Base-by-base conservation (phyloP, 2,113 vertebrate genomes). In the Gorsachius goisagi region DNA sequence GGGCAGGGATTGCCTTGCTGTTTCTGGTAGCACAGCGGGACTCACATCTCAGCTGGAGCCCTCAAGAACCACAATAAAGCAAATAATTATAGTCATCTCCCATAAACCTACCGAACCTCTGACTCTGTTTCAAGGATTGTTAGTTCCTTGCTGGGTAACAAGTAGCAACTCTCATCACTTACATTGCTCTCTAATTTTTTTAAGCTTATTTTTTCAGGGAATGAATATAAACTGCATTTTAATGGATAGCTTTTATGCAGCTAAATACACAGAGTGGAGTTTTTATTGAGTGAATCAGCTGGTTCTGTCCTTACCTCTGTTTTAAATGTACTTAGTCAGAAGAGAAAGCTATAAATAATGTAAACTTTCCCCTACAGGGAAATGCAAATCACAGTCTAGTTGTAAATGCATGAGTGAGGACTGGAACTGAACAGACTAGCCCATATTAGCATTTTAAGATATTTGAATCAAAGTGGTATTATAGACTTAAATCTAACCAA, bases 301-400 rank as follows among this genome's bases (percentile, higher is more conserved):
- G 73, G 74, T 93, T 67, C 74, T 88, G 9, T 32, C 44, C 21
- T 67, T 45, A 53, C 18, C 11, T 94, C 58, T 77, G 39, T 62
- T 80, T 67, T 59, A 75, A 83, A 82, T 45, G 33, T 64, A 68
- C 19, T 52, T 68, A 20, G 30, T 73, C 69, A 86, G 39, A 66
- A 68, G 37, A 15, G 62, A 41, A 96, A 93, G 68, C n/a, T 93
- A 56, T 93, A 95, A 94, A 92, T 86, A 96, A 84, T 21, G 52
- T 78, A 90, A 52, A 44, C 59, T 94, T 93, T 27, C 15, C n/a
- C n/a, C n/a, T n/a, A 93, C 52, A 75, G 49, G 71, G 66, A 86
- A 94, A 72, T 64, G 35, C 64, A 82, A 85, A 66, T 76, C 24
- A 52, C 60, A 69, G 49, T 71, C 60, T 93, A 66, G 55, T 72